A percentile compares a stretch with the other conserved stretches of the same genome.
These are phyloP conservation scores for Lasioglossum vierecki DNA, from an alignment of 2,888 invertebrate species.

Conservation along the genomic window DNA sequence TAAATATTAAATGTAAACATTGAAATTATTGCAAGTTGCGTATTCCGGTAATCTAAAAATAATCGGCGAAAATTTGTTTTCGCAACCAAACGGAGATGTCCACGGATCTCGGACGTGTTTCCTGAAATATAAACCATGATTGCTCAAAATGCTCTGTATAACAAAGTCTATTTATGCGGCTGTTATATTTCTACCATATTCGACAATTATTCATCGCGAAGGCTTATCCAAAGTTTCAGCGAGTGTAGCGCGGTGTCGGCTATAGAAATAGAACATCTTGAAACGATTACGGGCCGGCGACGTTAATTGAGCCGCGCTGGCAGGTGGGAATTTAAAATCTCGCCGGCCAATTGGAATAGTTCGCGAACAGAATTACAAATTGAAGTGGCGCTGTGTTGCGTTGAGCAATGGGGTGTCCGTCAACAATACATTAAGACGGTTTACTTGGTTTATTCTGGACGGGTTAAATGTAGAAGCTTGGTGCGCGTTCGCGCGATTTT, in stretches of 20 bases:
- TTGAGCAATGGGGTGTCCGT: slow-evolving; percentile 19
- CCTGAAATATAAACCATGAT: not conserved
- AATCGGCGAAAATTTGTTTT: not conserved
- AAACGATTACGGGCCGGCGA: slow-evolving; percentile 5
- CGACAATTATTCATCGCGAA: not conserved
- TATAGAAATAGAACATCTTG: slow-evolving; percentile 15
- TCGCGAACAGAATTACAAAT: slow-evolving; percentile 40
- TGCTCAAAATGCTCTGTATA: not conserved
- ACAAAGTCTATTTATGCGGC: not conserved
- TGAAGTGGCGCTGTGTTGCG: slow-evolving; percentile 20
- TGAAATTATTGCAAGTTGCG: not conserved
- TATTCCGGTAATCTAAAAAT: not conserved
- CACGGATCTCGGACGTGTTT: not conserved
- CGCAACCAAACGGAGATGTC: not conserved
- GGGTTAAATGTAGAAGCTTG: not conserved
- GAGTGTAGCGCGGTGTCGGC: not conserved
- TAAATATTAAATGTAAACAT: not conserved
- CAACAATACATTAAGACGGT: slow-evolving; percentile 20
- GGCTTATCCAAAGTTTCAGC: not conserved
- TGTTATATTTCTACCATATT: not conserved
- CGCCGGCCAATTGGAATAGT: slow-evolving; percentile 25
- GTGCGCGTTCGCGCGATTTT: not conserved
- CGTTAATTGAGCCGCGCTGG: slow-evolving; percentile 28
- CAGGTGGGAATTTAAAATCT: slow-evolving; percentile 31
- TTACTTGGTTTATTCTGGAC: not conserved